A percentile compares a stretch with the other conserved stretches of the same genome.
Evolutionary conservation across 2,888 invertebrate species (phyloP).

Genomic region (Galerucella calmariensis): DNA sequence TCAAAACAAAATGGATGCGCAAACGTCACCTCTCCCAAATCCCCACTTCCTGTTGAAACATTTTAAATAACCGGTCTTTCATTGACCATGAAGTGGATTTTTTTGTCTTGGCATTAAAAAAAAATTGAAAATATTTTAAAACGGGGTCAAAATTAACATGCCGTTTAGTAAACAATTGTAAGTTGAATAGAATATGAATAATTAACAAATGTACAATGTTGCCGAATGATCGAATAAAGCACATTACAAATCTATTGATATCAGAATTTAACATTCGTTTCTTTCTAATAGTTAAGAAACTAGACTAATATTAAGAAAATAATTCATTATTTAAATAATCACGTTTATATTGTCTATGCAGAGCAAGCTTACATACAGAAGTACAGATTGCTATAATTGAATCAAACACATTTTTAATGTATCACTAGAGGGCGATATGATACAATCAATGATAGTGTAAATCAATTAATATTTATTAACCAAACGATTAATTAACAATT

Average conservation of each 20-base stretch:
- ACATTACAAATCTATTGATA: neutral
- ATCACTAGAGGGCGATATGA: slow-evolving; percentile 4
- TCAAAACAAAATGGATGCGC: slow-evolving; percentile 9
- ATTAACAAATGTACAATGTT: neutral
- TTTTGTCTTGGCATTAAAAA: neutral
- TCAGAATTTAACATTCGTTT: neutral
- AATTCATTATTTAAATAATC: neutral
- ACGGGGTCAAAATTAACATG: slow-evolving; percentile 13
- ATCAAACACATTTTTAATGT: neutral
- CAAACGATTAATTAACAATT: neutral
- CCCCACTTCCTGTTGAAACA: neutral
- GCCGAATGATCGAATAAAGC: neutral
- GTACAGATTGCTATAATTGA: slow-evolving; percentile 3
- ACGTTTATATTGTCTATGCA: neutral
- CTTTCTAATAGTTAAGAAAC: neutral
- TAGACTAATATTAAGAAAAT: neutral
- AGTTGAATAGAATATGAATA: neutral
- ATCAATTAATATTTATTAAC: neutral
- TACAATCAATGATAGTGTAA: neutral
- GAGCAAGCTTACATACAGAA: neutral
- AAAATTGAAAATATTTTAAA: neutral
- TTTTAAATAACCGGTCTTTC: slow-evolving; percentile 3
- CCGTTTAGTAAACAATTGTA: neutral
- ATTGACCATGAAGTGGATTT: slow-evolving; percentile 11
- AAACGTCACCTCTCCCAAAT: neutral